Conservation (phyloP, 2,888 invertebrate species). For the Metalampra italica region DNA sequence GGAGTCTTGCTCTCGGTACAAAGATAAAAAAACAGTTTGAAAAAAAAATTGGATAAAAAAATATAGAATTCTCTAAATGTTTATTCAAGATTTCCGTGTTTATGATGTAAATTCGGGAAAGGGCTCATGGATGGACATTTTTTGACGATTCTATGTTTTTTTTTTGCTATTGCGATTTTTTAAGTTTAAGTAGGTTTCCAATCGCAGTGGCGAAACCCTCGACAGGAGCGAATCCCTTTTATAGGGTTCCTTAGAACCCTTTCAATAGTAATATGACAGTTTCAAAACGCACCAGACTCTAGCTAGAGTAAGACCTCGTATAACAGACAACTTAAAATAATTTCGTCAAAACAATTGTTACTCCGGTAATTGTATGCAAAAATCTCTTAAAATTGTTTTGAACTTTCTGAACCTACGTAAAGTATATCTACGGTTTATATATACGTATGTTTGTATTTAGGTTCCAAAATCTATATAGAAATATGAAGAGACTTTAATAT, state of each 20-base stretch:
- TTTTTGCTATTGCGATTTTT: slow-evolving; percentile 22
- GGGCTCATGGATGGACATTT: slow-evolving; percentile 61
- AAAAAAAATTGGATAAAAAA: neutral
- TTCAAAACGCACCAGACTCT: neutral
- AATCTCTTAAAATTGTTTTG: slow-evolving; percentile 32
- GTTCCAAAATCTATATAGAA: slow-evolving; percentile 39
- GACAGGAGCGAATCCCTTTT: neutral
- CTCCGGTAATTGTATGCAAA: slow-evolving; percentile 38
- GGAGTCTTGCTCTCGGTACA: neutral
- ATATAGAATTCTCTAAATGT: slow-evolving; percentile 26
- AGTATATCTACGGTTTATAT: slow-evolving; percentile 13
- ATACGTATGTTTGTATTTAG: slow-evolving; percentile 16
- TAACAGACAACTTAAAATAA: neutral
- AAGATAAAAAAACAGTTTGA: neutral
- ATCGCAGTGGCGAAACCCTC: neutral
- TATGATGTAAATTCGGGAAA: slow-evolving; percentile 9
- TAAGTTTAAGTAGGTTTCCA: too few relatives aligned
- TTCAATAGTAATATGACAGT: neutral
- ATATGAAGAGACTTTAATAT: slow-evolving; percentile 54
- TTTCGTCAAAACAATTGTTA: slow-evolving; percentile 34
- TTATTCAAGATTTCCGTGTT: slow-evolving; percentile 37
- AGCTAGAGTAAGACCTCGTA: neutral
- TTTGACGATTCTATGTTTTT: slow-evolving; percentile 50
- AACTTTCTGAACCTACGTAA: slow-evolving; percentile 24
- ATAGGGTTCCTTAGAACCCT: neutral